Evolutionary conservation across 2,888 invertebrate species (phyloP).

Genomic region (Drosophila austrosaltans): DNA sequence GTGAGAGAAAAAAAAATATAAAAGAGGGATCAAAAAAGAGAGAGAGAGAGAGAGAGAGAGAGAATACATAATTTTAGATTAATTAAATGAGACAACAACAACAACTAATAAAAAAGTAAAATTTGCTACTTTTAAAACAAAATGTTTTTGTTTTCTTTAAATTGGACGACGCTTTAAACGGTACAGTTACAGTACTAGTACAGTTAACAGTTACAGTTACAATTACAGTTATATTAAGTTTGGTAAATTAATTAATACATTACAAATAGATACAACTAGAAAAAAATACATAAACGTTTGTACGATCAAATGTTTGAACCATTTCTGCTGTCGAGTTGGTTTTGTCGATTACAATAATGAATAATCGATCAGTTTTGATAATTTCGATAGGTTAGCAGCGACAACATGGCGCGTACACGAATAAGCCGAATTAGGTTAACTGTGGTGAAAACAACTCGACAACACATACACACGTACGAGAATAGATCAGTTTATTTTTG

Average conservation of each 20-base stretch:
- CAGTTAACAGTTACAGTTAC: slow-evolving; percentile 52
- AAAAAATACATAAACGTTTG: slow-evolving; percentile 41
- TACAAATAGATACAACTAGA: slow-evolving; percentile 33
- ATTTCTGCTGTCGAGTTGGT: slow-evolving; percentile 68
- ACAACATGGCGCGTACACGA: slow-evolving; percentile 53
- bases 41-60: slow-evolving; percentile 54
- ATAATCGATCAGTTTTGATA: not conserved
- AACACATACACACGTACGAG: slow-evolving; percentile 45
- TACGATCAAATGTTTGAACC: slow-evolving; percentile 41
- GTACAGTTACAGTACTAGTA: slow-evolving; percentile 59
- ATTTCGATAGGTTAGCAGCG: slow-evolving; percentile 36
- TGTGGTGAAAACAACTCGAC: slow-evolving; percentile 63
- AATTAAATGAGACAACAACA: slow-evolving; percentile 58
- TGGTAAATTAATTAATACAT: slow-evolving; percentile 24
- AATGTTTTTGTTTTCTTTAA: not conserved
- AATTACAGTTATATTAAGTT: slow-evolving; percentile 34
- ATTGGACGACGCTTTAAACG: slow-evolving; percentile 58
- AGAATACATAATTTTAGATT: slow-evolving; percentile 66
- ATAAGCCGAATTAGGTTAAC: slow-evolving; percentile 54
- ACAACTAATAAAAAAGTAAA: slow-evolving; percentile 40
- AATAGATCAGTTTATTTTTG: not conserved
- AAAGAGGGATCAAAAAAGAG: slow-evolving; percentile 54
- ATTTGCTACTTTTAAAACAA: slow-evolving; percentile 42
- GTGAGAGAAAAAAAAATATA: slow-evolving; percentile 72
- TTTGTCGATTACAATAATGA: slow-evolving; percentile 5